Percentiles rank a stretch among this genome's conserved stretches.
These are phyloP conservation scores for Sitta carolinensis DNA, from an alignment of 2,797 vertebrate species.

Conservation along the genomic window DNA sequence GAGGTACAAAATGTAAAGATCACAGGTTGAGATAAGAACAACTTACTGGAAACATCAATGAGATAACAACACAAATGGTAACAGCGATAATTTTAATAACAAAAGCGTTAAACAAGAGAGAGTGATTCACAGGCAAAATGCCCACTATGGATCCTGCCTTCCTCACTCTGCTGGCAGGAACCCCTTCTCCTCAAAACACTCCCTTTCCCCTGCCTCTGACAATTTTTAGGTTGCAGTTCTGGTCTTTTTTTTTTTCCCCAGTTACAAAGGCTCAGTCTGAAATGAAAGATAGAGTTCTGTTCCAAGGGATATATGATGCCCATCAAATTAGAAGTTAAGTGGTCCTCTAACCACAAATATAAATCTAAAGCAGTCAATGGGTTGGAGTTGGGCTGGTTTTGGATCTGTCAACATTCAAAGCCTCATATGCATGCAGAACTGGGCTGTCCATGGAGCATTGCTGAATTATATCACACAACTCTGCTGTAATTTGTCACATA, in stretches of 20 bases:
- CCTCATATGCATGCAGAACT: not conserved
- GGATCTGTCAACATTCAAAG: not conserved
- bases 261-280: not conserved
- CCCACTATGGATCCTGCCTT: no score
- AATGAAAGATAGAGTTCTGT: not conserved
- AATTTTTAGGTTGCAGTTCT: not conserved
- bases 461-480: not conserved
- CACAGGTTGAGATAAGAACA: not conserved
- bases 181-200: not conserved
- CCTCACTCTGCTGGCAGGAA: not conserved
- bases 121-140: not conserved
- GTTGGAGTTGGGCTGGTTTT: not conserved
- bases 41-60: not conserved
- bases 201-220: not conserved
- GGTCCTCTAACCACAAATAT: not conserved
- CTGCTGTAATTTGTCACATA: not conserved
- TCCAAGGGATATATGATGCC: not conserved
- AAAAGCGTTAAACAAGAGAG: not conserved
- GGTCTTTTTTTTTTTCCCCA: not conserved
- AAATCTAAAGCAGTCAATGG: not conserved
- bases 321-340: not conserved
- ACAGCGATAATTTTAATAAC: not conserved
- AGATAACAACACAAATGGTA: not conserved
- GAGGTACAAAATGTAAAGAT: not conserved
- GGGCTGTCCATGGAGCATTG: not conserved